Conservation (phyloP, 92 coral and sea anemone genomes). For the Porites divaricata region DNA sequence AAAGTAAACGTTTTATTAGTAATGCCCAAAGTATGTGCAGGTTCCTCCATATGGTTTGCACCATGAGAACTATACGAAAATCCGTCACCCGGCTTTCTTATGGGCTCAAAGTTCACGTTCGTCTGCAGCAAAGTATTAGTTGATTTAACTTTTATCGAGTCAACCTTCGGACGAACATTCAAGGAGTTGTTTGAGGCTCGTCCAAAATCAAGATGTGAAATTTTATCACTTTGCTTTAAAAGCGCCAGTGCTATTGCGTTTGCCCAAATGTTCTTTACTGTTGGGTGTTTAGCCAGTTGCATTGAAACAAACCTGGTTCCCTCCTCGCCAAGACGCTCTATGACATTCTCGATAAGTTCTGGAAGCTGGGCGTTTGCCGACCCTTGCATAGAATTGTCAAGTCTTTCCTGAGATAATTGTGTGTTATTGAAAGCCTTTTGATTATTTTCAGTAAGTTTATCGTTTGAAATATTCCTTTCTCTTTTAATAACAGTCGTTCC, state of each 20-base stretch:
- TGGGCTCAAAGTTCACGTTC: neutral
- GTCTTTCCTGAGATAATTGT: neutral
- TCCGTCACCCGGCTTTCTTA: neutral
- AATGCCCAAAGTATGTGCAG: neutral
- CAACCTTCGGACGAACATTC: neutral
- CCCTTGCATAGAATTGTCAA: neutral
- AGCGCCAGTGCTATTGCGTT: slow-evolving; percentile 35
- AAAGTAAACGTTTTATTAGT: neutral
- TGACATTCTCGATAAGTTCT: slow-evolving; percentile 17
- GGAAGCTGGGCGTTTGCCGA: slow-evolving; percentile 22
- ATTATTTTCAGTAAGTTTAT: neutral
- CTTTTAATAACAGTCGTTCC: neutral
- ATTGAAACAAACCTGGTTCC: slow-evolving; percentile 34
- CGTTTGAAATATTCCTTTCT: neutral
- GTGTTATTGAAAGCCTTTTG: neutral
- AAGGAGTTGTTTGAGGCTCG: neutral
- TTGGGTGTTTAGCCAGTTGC: slow-evolving; percentile 33
- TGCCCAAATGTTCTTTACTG: slow-evolving; percentile 30
- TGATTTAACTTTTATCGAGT: neutral
- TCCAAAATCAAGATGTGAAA: slow-evolving; percentile 5
- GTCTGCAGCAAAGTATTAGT: neutral
- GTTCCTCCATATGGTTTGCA: neutral
- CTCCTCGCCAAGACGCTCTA: slow-evolving; percentile 20
- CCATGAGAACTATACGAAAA: neutral
- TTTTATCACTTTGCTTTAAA: slow-evolving; percentile 21